Evolutionary conservation across 2,797 vertebrate species (phyloP).

Genomic region (Cirrhinus molitorella): DNA sequence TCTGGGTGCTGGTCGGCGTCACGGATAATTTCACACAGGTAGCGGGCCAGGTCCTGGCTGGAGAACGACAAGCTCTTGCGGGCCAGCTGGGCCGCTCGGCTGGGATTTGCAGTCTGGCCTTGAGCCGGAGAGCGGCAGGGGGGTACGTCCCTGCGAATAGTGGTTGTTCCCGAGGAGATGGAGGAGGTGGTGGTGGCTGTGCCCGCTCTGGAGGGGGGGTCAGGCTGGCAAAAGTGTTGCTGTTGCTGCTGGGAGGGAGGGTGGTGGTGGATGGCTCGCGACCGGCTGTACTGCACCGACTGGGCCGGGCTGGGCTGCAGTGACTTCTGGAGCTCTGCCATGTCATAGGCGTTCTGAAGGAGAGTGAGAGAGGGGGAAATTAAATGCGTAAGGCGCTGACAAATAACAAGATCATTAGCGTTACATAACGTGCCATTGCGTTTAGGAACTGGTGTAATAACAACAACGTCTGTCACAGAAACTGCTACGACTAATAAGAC

Average conservation of each 20-base stretch:
- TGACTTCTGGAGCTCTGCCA: slow-evolving; percentile 90
- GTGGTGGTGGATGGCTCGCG: slow-evolving; percentile 71
- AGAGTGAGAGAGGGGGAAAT: slow-evolving; percentile 46
- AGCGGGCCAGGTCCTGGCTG: slow-evolving; percentile 79
- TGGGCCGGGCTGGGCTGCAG: slow-evolving; percentile 84
- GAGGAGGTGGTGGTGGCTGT: slow-evolving; percentile 69
- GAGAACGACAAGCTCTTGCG: slow-evolving; percentile 77
- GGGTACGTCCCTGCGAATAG: slow-evolving; percentile 69
- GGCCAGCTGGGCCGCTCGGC: slow-evolving; percentile 69
- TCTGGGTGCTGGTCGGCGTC: slow-evolving; percentile 78
- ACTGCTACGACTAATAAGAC: slow-evolving; percentile 46
- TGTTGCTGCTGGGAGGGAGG: slow-evolving; percentile 75
- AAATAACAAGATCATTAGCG: slow-evolving; percentile 36
- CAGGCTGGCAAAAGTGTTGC: slow-evolving; percentile 67
- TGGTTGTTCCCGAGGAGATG: slow-evolving; percentile 64
- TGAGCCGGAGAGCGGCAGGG: slow-evolving; percentile 73
- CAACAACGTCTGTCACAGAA: slow-evolving; percentile 31
- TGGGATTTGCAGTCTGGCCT: slow-evolving; percentile 72
- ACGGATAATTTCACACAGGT: slow-evolving; percentile 81
- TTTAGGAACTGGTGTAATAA: slow-evolving; percentile 40
- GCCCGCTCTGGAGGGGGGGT: slow-evolving; percentile 67
- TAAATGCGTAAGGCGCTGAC: slow-evolving; percentile 10
- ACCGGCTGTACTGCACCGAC: slow-evolving; percentile 79
- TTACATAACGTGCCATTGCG: slow-evolving; percentile 30
- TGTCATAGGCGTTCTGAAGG: slow-evolving; percentile 86